Conservation (phyloP, 2,888 invertebrate species). For the Drosophila lutescens region DNA sequence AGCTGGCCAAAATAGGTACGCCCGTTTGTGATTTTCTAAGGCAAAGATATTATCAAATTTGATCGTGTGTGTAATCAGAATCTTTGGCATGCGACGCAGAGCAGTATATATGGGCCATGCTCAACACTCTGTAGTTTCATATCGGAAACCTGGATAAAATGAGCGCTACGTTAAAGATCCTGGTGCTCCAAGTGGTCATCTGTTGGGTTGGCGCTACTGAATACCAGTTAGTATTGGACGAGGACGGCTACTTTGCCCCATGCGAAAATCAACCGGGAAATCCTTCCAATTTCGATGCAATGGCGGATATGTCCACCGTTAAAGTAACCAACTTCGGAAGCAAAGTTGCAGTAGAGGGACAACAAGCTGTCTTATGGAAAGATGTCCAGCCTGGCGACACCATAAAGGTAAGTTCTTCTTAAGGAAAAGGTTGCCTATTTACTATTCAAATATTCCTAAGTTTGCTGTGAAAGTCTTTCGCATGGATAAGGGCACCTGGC, state of each 20-base stretch:
- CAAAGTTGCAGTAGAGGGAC: not conserved
- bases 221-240: slow-evolving; percentile 14
- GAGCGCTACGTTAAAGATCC: not conserved
- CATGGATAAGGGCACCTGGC: slow-evolving; percentile 1
- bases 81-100: not conserved
- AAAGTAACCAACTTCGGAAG: not conserved
- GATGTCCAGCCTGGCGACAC: slow-evolving; percentile 11
- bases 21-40: not conserved
- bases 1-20: not conserved
- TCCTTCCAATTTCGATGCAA: not conserved
- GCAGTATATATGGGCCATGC: not conserved
- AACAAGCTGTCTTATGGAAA: not conserved
- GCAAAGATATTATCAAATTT: not conserved
- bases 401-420: not conserved
- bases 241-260: not conserved
- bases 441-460: not conserved
- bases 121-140: not conserved
- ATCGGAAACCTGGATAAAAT: not conserved
- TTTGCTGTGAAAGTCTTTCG: not conserved
- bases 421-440: not conserved
- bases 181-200: not conserved
- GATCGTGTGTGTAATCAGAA: not conserved
- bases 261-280: slow-evolving; percentile 6
- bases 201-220: not conserved
- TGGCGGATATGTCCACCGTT: not conserved